Conservation (phyloP, 2,888 invertebrate species). For the Xestia xanthographa region DNA sequence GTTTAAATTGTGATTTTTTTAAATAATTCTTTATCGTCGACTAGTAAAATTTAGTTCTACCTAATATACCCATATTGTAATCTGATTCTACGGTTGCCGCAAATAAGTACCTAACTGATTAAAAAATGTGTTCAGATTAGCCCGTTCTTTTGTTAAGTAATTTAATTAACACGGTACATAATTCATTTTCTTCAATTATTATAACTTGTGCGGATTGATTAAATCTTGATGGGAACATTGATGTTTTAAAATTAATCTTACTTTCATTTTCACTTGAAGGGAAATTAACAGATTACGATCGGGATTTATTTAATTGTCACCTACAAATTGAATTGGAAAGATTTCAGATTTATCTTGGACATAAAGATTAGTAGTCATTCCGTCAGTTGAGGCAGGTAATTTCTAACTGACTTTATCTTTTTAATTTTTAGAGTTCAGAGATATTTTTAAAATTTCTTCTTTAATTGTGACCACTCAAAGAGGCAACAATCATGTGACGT, state of each 20-base stretch:
- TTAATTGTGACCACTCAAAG: background rate
- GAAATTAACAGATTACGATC: slow-evolving; percentile 34
- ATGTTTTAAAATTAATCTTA: slow-evolving; percentile 20
- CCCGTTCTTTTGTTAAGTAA: slow-evolving; percentile 17
- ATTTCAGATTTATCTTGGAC: background rate
- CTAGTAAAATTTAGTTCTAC: background rate
- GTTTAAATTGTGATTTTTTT: background rate
- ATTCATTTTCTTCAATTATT: slow-evolving; percentile 57
- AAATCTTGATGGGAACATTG: slow-evolving; percentile 9
- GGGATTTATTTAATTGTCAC: slow-evolving; percentile 6
- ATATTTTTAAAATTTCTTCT: no score
- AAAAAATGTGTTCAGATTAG: slow-evolving; percentile 45
- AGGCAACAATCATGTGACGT: background rate
- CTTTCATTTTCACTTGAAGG: slow-evolving; percentile 1
- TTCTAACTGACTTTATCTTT: background rate
- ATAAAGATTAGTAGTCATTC: background rate
- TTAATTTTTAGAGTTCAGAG: background rate
- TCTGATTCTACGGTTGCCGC: background rate
- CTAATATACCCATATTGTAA: background rate
- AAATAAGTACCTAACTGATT: slow-evolving; percentile 5
- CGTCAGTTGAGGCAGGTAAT: background rate
- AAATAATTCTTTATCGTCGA: background rate
- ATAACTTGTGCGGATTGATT: slow-evolving; percentile 42
- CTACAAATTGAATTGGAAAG: slow-evolving; percentile 13
- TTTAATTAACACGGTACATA: slow-evolving; percentile 34